Evolutionary conservation across 1,140 invertebrate species (phyloP).

Genomic region (Magallana angulata): DNA sequence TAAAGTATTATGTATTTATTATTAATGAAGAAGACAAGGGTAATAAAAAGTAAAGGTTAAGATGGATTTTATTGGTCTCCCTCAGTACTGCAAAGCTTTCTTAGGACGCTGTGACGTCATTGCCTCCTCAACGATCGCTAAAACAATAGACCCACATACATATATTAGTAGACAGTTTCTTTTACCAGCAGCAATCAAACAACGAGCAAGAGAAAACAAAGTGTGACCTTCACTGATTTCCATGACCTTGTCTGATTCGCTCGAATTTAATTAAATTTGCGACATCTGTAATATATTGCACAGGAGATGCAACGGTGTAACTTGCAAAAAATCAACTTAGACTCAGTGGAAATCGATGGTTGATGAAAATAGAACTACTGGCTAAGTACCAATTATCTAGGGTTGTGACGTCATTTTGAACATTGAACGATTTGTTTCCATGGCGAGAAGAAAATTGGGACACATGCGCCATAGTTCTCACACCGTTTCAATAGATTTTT

Average conservation of each 20-base stretch:
- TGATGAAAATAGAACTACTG: conserved; percentile 54
- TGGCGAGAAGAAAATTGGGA: conserved; percentile 50
- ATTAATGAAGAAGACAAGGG: no score
- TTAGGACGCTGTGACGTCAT: background rate
- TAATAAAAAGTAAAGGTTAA: no score
- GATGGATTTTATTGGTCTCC: no score
- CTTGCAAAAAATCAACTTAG: background rate
- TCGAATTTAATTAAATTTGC: conserved; percentile 3
- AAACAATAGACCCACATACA: background rate
- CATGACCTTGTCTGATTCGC: conserved; percentile 15
- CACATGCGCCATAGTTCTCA: conserved; percentile 43
- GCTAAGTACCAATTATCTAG: conserved; percentile 48
- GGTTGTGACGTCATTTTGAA: conserved; percentile 57
- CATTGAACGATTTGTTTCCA: conserved; percentile 57
- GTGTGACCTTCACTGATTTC: conserved; percentile 3
- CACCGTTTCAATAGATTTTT: conserved; percentile 55
- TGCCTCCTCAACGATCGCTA: background rate
- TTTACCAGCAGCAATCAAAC: background rate
- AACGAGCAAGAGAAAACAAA: background rate
- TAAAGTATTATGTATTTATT: no score
- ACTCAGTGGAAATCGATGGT: conserved; percentile 13
- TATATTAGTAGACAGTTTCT: background rate
- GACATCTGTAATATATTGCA: conserved; percentile 25
- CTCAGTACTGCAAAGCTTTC: no score
- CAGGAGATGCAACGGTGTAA: conserved; percentile 1